A percentile compares a stretch with the other conserved stretches of the same genome.
Evolutionary conservation across 2,797 vertebrate species (phyloP).

Genomic region (Distichodus sexfasciatus): DNA sequence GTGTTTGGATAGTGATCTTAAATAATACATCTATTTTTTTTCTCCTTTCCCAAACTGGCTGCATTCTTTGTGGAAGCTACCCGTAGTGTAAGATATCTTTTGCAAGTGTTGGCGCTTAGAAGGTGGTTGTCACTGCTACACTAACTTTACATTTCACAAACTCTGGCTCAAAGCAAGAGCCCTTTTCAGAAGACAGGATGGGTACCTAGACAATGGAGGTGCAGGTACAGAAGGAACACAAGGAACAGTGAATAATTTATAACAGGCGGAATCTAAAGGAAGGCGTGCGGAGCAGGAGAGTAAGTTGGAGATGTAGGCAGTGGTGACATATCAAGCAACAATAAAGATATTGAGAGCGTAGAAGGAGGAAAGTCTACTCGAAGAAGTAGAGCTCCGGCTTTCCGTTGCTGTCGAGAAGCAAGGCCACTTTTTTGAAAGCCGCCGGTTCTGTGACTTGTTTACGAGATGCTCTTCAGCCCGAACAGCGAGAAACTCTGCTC

Average conservation of each 20-base stretch:
- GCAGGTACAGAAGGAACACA: constrained; percentile 76
- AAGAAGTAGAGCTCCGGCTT: constrained; percentile 65
- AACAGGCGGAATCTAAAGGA: constrained; percentile 76
- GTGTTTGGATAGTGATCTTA: constrained; percentile 55
- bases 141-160: constrained; percentile 82
- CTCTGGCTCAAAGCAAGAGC: constrained; percentile 80
- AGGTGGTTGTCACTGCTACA: constrained; percentile 80
- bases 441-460: constrained; percentile 77
- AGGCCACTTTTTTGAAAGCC: constrained; percentile 75
- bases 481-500: constrained; percentile 53
- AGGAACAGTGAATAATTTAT: constrained; percentile 82
- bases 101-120: constrained; percentile 80
- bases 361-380: constrained; percentile 60
- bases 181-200: constrained; percentile 75
- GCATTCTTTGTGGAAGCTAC: constrained; percentile 69
- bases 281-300: constrained; percentile 81
- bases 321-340: constrained; percentile 83
- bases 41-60: constrained; percentile 51
- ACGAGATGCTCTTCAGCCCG: constrained; percentile 74
- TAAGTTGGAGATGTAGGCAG: constrained; percentile 78
- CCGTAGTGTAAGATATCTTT: constrained; percentile 78
- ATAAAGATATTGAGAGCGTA: constrained; percentile 75
- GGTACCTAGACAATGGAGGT: constrained; percentile 76
- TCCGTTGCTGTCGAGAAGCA: constrained; percentile 76
- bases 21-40: constrained; percentile 50